Conservation (phyloP, 2,113 vertebrate genomes). For the Ramphastos sulfuratus region DNA sequence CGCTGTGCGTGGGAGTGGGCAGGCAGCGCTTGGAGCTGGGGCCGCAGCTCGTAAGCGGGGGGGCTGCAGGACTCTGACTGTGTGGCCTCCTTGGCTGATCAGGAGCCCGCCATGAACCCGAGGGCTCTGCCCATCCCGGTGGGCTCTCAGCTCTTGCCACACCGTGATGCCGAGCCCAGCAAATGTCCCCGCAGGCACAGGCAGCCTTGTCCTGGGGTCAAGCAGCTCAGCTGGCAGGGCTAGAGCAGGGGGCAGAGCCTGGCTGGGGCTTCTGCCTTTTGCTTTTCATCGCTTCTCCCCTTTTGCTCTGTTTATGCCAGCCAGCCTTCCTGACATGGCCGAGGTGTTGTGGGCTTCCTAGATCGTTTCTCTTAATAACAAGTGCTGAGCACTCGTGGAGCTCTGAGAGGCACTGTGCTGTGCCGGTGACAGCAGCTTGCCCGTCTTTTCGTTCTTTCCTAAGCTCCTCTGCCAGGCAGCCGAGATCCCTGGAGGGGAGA, state of each 20-base stretch:
- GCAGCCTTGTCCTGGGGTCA: background rate
- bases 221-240: background rate
- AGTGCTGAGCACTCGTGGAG: rapidly evolving
- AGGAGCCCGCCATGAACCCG: background rate
- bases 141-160: background rate
- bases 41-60: background rate
- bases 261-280: background rate
- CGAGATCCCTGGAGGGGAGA: rapidly evolving
- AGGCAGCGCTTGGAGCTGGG: too few species aligned
- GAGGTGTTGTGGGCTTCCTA: background rate
- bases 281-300: background rate
- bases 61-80: background rate
- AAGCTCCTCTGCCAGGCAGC: background rate
- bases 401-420: background rate
- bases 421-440: background rate
- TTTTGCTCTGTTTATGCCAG: background rate
- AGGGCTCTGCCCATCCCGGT: background rate
- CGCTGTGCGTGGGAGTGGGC: too few species aligned
- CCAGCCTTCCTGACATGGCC: background rate
- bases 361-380: rapidly evolving
- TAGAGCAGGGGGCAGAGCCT: background rate
- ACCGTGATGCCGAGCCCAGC: too few species aligned
- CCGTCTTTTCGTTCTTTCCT: background rate
- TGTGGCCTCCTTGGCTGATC: background rate
- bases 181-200: background rate